Percentiles rank a stretch among this genome's conserved stretches.
These are phyloP conservation scores for Drosophila diplacantha DNA, from an alignment of 2,888 invertebrate species.

Conservation along the genomic window DNA sequence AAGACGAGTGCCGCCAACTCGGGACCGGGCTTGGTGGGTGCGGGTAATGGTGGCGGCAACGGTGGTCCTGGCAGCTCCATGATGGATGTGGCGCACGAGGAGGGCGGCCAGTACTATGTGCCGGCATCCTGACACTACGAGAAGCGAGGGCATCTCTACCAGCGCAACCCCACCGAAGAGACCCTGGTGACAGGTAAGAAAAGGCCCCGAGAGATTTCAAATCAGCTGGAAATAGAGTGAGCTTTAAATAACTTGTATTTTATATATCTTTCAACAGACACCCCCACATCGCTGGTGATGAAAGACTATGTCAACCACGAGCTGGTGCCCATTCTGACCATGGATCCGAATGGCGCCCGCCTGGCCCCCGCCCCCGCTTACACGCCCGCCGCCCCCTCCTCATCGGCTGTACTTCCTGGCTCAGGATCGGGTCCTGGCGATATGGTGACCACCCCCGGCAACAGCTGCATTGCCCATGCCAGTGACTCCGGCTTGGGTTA, in stretches of 20 bases:
- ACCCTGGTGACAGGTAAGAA: slow-evolving; percentile 79
- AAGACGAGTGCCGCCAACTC: slow-evolving; percentile 48
- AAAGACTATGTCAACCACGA: slow-evolving; percentile 78
- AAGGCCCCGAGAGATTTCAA: background rate
- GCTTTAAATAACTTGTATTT: background rate
- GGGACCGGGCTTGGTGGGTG: background rate
- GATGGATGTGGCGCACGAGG: slow-evolving; percentile 62
- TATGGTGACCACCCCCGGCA: slow-evolving; percentile 39
- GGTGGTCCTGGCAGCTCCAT: slow-evolving; percentile 49
- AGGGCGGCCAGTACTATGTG: slow-evolving; percentile 71
- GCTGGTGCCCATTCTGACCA: slow-evolving; percentile 77
- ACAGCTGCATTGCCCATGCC: slow-evolving; percentile 48
- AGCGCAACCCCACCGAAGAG: slow-evolving; percentile 81
- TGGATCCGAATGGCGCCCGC: slow-evolving; percentile 75
- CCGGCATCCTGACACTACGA: slow-evolving; percentile 77
- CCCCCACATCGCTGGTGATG: slow-evolving; percentile 79
- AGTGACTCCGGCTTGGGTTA: slow-evolving; percentile 46
- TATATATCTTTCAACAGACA: slow-evolving; percentile 70
- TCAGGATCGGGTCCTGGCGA: background rate
- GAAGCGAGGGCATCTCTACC: slow-evolving; percentile 77
- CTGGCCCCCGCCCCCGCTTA: slow-evolving; percentile 52
- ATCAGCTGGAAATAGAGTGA: background rate
- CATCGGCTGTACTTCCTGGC: background rate
- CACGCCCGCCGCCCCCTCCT: slow-evolving; percentile 33
- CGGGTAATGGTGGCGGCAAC: background rate